A percentile compares a stretch with the other conserved stretches of the same genome.
phyloP scores from a whole-genome alignment of 2,797 vertebrate species.

The Sebastes nivosus region DNA sequence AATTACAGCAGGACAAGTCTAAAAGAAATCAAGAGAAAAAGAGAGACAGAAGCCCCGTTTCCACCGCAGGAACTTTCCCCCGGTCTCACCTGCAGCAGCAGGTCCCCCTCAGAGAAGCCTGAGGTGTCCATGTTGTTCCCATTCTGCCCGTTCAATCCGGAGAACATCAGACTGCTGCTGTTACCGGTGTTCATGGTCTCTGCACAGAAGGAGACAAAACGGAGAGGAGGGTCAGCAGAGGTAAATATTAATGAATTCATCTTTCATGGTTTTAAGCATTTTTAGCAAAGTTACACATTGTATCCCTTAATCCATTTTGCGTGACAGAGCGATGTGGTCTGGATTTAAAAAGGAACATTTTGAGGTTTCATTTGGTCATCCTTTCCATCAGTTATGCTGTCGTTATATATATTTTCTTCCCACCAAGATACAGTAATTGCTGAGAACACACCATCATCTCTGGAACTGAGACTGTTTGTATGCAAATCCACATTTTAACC shows the following conservation, averaged over 20 bases:
- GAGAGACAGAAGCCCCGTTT: neutral
- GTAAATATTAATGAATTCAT: neutral
- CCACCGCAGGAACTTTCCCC: too few relatives aligned
- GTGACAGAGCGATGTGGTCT: neutral
- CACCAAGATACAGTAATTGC: neutral
- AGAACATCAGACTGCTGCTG: conserved; percentile 26
- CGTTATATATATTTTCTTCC: neutral
- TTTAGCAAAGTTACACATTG: neutral
- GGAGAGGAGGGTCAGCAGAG: neutral
- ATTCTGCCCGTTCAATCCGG: conserved; percentile 48
- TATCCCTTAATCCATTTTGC: neutral
- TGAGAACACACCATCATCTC: neutral
- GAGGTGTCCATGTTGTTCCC: conserved; percentile 9
- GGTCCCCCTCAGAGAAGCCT: conserved; percentile 75
- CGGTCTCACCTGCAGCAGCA: conserved; percentile 75
- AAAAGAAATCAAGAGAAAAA: neutral
- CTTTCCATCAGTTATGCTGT: neutral
- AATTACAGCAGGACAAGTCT: neutral
- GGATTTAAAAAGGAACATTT: neutral
- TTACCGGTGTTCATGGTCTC: conserved; percentile 63
- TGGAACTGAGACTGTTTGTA: neutral
- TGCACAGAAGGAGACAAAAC: conserved; percentile 28
- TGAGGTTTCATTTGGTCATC: neutral
- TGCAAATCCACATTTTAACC: neutral
- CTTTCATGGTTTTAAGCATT: neutral